Evolutionary conservation across 1,140 invertebrate genomes (phyloP), one percentile per base, ranked within the genome.

Genomic region (Scaptomyza montana): DNA sequence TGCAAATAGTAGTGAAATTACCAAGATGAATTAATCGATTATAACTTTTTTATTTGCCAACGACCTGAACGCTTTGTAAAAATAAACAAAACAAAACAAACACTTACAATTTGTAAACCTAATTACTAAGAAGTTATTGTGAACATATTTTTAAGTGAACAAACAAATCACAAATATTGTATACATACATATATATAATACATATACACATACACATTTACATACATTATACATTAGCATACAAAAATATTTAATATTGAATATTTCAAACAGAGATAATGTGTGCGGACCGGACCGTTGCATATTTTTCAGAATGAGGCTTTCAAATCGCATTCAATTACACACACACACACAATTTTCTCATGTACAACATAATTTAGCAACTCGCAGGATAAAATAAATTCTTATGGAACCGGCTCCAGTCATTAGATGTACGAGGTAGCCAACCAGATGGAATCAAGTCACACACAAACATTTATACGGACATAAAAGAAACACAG

Each of bases 61-160:
- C 77, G 54, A 86, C 78, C 85, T 77, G 62, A 84, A 86, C 65
- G 82, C 82, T 86, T 86, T 86, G 82, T 87, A 86, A 72, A 72
- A n/a, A 64, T 55, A 47, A 60, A 53, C 13, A 36, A 36, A 36
- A 36, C 7, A 36, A 70, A 49, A 50, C 33, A 50, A 73, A 54
- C 7, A 8, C 57, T 68, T 33, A 60, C n/a, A n/a, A n/a, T 72
- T 72, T 75, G 68, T 61, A 61, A 74, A 57, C 49, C 21, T 69
- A 69, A 59, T 36, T 57, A 57, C n/a, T 70, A 76, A 76, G 68
- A 68, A 76, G 73, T 72, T 72, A 76, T 66, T 76, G 73, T 76
- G 73, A 76, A 60, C 68, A 19, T 76, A 76, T 46, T 55, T 65
- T 45, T 76, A 72, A 76, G 62, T 43, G 41, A 51, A 56, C 53